phyloP scores from a whole-genome alignment of 37 sponge, comb jelly and placozoan genomes.

The Agelas oroides region DNA sequence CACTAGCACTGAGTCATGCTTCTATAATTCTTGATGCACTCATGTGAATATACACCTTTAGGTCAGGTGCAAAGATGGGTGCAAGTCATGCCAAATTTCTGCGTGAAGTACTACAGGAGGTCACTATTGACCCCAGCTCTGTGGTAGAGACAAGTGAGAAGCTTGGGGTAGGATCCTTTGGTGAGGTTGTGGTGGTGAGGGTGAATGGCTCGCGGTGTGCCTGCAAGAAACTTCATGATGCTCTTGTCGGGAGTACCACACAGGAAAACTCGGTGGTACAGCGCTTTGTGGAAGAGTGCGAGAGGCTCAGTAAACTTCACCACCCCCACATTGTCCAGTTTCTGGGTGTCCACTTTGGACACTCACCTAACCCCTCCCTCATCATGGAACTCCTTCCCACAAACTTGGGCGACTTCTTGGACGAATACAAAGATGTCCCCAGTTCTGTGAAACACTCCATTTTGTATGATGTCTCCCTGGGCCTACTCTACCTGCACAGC shows the following conservation, averaged over 20 bases:
- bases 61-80: too few relatives aligned
- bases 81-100: too few relatives aligned
- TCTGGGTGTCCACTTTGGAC: conserved; percentile 30
- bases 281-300: conserved; percentile 14
- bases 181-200: neutral
- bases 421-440: neutral
- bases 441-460: neutral
- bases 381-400: neutral
- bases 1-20: too few relatives aligned
- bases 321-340: conserved; percentile 55
- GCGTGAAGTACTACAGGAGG: too few relatives aligned
- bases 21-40: too few relatives aligned
- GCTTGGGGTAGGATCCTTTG: conserved; percentile 24
- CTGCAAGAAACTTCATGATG: conserved; percentile 33
- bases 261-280: neutral
- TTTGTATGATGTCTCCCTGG: neutral
- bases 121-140: too few relatives aligned
- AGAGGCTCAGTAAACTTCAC: conserved; percentile 9
- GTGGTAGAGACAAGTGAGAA: conserved; percentile 3
- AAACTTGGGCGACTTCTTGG: neutral
- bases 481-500: neutral
- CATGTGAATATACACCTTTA: too few relatives aligned
- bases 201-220: conserved; percentile 20
- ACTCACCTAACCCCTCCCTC: neutral
- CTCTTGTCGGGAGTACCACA: neutral